Base-by-base conservation (phyloP, 2,888 invertebrate species). In the Drosophila merina region DNA sequence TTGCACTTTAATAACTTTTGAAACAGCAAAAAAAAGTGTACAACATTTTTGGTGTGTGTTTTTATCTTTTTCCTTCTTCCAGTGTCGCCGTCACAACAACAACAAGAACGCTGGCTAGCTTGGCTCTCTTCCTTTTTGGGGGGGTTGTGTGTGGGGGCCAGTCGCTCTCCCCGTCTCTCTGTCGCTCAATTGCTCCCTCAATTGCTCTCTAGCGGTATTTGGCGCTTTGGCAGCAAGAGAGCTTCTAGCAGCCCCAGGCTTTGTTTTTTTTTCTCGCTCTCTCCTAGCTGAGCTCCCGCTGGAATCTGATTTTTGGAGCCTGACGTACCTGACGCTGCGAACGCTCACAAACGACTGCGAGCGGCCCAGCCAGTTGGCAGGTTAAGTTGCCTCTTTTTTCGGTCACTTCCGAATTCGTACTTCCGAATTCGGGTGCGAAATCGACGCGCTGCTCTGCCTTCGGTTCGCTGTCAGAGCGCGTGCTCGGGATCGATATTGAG, bases 311-410 rank as follows among this genome's bases (percentile, higher is more conserved):
- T 36, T 1, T 10, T 25, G 25, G 63, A 64, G 64, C 45, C 8
- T 64, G 52, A 73, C 70, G 76, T 76, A 84, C 83, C 85, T 88
- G 77, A 80, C 83, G 84, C 88, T 88, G 77, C 78, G 86, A 88
- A 88, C 77, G 83, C 84, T 86, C 76, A 80, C 88, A 86, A 84
- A 79, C 84, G 88, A 84, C 88, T 84, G 86, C 88, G 72, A 86
- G 54, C 64, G 62, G 47, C 63, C 62, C 49, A 70, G 62, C 51
- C 26, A 59, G 67, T 66, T 55, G 48, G 55, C 45, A 45, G 56
- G 64, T 74, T 74, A 76, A 76, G 82, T 76, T 57, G 74, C 42
- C 78, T 80, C n/a, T 28, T 26, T 42, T 42, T 8, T 8, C 9
- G 28, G 25, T 12, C 33, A 30, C 30, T 36, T 64, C 50, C 36